Base-by-base conservation (phyloP, 2,113 vertebrate species). In the Rhadina sibilatrix region DNA sequence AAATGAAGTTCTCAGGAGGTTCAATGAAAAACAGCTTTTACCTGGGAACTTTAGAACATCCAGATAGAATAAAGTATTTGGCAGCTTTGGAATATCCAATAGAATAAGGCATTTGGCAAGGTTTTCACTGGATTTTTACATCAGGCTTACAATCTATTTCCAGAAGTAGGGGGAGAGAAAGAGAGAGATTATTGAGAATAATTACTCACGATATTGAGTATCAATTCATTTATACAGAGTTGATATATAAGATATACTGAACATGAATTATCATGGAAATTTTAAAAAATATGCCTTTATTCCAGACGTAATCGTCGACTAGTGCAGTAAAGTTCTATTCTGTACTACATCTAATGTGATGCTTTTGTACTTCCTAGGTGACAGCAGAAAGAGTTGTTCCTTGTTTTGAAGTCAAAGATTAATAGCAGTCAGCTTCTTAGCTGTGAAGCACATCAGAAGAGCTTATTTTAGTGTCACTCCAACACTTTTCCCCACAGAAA, bases 351-450 rank as follows among this genome's bases (percentile, higher is more conserved):
- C 9, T 88, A 83, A 93, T 53, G 27, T 15, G 22, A 27, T 83
- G 42, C 3, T 56, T 92, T 91, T 93, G 28, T 72, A 72, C 10
- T 50, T 80, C 18, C 8, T 77, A 49, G n/a, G 28, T 94, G 84
- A 84, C 46, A 70, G n/a, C 28, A 92, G 59, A 44, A 72, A 19
- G 68, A 88, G 61, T 42, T 91, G 37, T 31, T 90, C 69, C 75
- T 77, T 93, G 75, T 85, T 93, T 85, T 88, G 83, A 95, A 94
- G 56, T 81, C 44, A 88, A 77, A 89, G 76, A 95, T 92, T 89
- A 96, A 87, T 83, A 92, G 64, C 2, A 5, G 47, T 89, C 71
- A 93, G 47, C 70, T 77, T 54, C 47, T 74, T 80, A 88, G 27
- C 63, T 89, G 64, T 74, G 37, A 90, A 90, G 44, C 6, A 94